These are phyloP conservation scores for Pammene fasciana DNA, from an alignment of 2,888 invertebrate species.

Conservation along the genomic window DNA sequence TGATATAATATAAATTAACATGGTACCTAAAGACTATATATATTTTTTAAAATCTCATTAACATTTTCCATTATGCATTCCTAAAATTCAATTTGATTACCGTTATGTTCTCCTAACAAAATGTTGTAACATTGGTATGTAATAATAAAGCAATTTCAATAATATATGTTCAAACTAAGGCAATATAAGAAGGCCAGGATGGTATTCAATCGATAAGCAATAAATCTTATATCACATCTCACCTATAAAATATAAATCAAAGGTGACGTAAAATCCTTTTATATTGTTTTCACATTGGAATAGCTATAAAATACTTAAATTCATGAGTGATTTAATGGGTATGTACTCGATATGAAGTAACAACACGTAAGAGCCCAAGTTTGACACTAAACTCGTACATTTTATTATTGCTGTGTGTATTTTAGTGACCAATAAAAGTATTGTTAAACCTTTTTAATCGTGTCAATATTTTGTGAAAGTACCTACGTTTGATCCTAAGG, in stretches of 20 bases:
- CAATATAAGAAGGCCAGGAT: conserved; percentile 56
- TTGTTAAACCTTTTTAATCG: conserved; percentile 27
- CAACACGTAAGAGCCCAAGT: conserved; percentile 43
- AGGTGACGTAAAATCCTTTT: conserved; percentile 78
- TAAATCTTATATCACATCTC: conserved; percentile 81
- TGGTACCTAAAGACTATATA: too few species aligned
- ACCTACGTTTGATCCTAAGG: conserved; percentile 3
- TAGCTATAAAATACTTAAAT: conserved; percentile 80
- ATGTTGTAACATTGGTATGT: background rate
- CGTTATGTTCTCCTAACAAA: background rate
- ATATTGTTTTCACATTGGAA: conserved; percentile 81
- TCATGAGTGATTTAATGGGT: conserved; percentile 78
- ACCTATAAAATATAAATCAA: conserved; percentile 82
- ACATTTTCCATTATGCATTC: conserved; percentile 3
- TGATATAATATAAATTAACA: background rate
- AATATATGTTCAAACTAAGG: background rate
- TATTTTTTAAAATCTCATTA: conserved; percentile 2
- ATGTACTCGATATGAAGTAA: conserved; percentile 59
- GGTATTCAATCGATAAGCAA: conserved; percentile 71
- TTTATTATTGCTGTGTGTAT: conserved; percentile 34
- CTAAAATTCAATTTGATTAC: background rate
- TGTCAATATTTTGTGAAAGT: conserved; percentile 19
- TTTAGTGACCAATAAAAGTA: conserved; percentile 38
- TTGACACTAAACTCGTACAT: conserved; percentile 34
- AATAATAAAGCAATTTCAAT: background rate